Percentiles rank a stretch among this genome's conserved stretches.
phyloP scores from a whole-genome alignment of 2,888 invertebrate genomes.

The Amiota mariae region DNA sequence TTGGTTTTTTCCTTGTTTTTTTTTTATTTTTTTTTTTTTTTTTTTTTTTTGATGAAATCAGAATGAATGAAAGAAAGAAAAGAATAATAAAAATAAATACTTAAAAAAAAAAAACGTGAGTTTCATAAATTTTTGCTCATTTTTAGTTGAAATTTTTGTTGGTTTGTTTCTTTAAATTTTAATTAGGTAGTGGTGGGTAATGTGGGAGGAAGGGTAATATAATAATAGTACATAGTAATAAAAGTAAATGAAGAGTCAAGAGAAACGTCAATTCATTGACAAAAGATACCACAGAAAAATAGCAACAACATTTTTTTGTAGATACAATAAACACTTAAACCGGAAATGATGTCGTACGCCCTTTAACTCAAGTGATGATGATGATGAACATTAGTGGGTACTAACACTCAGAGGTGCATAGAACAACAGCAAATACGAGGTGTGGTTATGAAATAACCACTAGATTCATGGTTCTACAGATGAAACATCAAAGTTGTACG shows the following conservation, averaged over 20 bases:
- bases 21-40: background rate
- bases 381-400: too few relatives aligned
- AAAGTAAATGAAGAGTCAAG: background rate
- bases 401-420: too few relatives aligned
- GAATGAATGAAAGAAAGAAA: background rate
- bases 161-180: too few relatives aligned
- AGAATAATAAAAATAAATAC: constrained; percentile 9
- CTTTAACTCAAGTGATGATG: constrained; percentile 1
- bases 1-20: background rate
- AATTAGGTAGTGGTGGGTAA: background rate
- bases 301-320: background rate
- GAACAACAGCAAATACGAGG: too few relatives aligned
- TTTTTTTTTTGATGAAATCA: background rate
- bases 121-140: constrained; percentile 51
- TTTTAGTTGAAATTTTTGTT: background rate
- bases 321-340: constrained; percentile 24
- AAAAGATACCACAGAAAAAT: constrained; percentile 32
- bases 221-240: too few relatives aligned
- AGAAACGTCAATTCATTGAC: constrained; percentile 43
- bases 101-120: constrained; percentile 50
- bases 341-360: constrained; percentile 50
- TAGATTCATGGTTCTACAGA: too few relatives aligned
- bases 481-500: too few relatives aligned
- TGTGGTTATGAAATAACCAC: too few relatives aligned
- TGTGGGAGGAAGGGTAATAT: too few relatives aligned